A percentile compares a stretch with the other conserved stretches of the same genome.
Conservation (phyloP, 2,888 invertebrate species). For the Harpalus rubripes region DNA sequence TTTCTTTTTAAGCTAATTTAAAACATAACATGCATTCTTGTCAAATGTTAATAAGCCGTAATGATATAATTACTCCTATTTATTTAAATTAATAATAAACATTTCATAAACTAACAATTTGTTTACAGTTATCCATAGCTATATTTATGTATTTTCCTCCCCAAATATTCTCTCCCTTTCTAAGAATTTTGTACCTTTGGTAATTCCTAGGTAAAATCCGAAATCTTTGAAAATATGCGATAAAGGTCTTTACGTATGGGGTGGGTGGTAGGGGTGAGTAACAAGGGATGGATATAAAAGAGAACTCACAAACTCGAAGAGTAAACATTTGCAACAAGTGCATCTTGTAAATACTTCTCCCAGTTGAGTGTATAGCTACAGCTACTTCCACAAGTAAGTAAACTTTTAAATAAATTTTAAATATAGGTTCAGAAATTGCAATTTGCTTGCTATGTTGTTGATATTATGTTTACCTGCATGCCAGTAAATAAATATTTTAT, state of each 20-base stretch:
- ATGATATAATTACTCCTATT: too few relatives aligned
- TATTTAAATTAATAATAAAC: too few relatives aligned
- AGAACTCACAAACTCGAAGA: conserved; percentile 42
- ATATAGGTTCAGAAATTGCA: too few relatives aligned
- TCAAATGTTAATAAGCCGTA: too few relatives aligned
- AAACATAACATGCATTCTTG: too few relatives aligned
- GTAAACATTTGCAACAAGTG: conserved; percentile 61
- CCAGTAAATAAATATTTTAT: too few relatives aligned
- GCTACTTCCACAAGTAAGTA: conserved; percentile 37
- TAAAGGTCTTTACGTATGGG: conserved; percentile 15
- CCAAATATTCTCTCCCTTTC: background rate
- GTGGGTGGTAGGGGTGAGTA: conserved; percentile 46
- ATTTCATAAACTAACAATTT: too few relatives aligned
- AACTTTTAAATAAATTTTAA: background rate
- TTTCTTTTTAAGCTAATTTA: too few relatives aligned
- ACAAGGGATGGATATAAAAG: conserved; percentile 51
- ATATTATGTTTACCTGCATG: too few relatives aligned
- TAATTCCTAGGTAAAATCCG: conserved; percentile 5
- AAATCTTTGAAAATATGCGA: conserved; percentile 45
- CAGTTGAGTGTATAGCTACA: background rate
- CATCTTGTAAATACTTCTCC: conserved; percentile 45
- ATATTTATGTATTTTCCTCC: too few relatives aligned
- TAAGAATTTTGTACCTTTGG: background rate
- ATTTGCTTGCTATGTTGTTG: too few relatives aligned
- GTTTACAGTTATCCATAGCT: too few relatives aligned